Evolutionary conservation across 2,113 vertebrate species (phyloP), one percentile per base, ranked within the genome.

Genomic region (Megaceryle torquata): DNA sequence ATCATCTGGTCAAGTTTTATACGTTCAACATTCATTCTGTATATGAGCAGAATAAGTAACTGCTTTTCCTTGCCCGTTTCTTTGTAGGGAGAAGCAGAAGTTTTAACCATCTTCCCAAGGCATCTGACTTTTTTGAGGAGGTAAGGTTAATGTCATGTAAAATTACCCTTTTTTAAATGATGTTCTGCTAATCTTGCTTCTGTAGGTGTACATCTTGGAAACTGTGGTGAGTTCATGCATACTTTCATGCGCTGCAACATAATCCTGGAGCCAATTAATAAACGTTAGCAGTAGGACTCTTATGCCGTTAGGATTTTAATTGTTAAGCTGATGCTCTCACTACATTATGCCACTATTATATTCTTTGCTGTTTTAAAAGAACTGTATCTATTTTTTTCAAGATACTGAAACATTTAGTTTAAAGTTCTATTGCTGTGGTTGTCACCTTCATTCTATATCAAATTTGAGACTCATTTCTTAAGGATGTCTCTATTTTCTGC

Each of bases 401-500:
- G 96, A 96, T 93, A 88, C 8, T 68, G 95, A 94, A 96, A 93
- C 91, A 60, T 89, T 97, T 93, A 88, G 89, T 91, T 83, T 96
- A 82, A 86, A 89, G 70, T 91, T 96, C 89, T 86, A 35, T 92
- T 37, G 95, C 96, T 68, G 93, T 97, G 98, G 93, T 90, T 98
- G 98, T 98, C 98, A 97, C 88, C 97, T 97, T 92, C 90, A 31
- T 88, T 98, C 95, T 95, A 5, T 79, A 91, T 97, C 97, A 97
- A 95, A 95, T 97, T 90, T 95, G 88, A 97, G 94, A 44, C 96
- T 97, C 91, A 64, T 97, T 97, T 97, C 96, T 92, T 96, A 92
- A 97, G 96, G 96, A 98, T 97, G 97, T 98, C 97, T 98, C 95
- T 98, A 96, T 98, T 97, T 98, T 97, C 97, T 97, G 98, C 97